Percentiles rank a stretch among this genome's conserved stretches.
Evolutionary conservation across 2,113 vertebrate species (phyloP).

Genomic region (Bungarus multicinctus): DNA sequence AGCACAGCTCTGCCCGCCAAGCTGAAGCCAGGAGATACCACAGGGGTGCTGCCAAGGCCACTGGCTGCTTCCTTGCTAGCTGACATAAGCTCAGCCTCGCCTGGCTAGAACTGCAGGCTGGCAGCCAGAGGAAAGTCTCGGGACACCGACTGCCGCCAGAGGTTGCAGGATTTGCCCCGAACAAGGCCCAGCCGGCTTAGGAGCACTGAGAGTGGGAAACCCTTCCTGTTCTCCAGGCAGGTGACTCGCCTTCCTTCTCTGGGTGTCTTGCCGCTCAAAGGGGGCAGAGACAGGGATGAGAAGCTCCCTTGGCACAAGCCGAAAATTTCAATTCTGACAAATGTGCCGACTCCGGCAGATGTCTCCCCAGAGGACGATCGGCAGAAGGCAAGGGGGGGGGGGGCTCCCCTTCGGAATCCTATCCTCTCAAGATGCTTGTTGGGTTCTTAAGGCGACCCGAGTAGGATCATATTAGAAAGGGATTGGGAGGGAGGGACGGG

Average conservation of each 20-base stretch:
- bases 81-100: not conserved
- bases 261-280: not conserved
- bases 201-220: not conserved
- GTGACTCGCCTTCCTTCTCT: not conserved
- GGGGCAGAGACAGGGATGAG: not conserved
- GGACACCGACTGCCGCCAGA: not conserved
- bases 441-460: not conserved
- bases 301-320: not conserved
- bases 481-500: too few relatives aligned
- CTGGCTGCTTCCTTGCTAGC: not conserved
- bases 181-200: not conserved
- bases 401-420: too few relatives aligned
- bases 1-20: not conserved
- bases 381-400: too few relatives aligned
- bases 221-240: not conserved
- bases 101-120: not conserved
- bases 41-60: constrained; percentile 4
- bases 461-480: not conserved
- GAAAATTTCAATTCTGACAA: not conserved
- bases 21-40: not conserved
- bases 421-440: not conserved
- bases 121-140: not conserved
- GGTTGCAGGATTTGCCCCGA: not conserved
- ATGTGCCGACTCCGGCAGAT: too few relatives aligned
- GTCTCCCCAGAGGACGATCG: not conserved